Percentiles rank a stretch among this genome's conserved stretches.
Evolutionary conservation across 2,888 invertebrate genomes (phyloP).

Genomic region (Diaperis boleti): DNA sequence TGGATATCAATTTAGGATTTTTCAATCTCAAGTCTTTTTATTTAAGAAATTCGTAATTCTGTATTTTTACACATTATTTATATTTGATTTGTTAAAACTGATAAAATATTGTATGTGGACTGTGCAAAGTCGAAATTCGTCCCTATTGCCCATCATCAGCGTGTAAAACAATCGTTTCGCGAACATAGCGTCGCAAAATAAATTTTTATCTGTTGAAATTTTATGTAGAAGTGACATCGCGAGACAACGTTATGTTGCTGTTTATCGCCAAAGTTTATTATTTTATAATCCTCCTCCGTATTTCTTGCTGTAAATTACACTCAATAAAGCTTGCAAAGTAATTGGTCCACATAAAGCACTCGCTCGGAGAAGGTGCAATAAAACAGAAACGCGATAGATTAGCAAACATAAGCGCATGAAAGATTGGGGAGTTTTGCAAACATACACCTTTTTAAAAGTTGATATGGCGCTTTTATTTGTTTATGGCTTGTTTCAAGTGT

Average conservation of each 20-base stretch:
- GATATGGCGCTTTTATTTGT: slow-evolving; percentile 26
- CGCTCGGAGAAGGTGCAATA: slow-evolving; percentile 12
- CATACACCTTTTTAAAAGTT: slow-evolving; percentile 19
- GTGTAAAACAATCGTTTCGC: slow-evolving; percentile 36
- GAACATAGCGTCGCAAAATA: slow-evolving; percentile 12
- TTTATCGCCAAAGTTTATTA: slow-evolving; percentile 41
- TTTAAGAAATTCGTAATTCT: too few species aligned
- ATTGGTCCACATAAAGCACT: slow-evolving; percentile 35
- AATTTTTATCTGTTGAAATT: slow-evolving; percentile 32
- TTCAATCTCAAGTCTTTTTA: too few species aligned
- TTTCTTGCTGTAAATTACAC: slow-evolving; percentile 20
- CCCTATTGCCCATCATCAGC: slow-evolving; percentile 41
- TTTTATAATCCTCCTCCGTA: slow-evolving; percentile 40
- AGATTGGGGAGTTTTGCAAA: slow-evolving; percentile 32
- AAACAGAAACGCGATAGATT: slow-evolving; percentile 21
- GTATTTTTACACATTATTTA: too few species aligned
- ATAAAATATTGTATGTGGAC: too few species aligned
- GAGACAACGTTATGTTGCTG: slow-evolving; percentile 19
- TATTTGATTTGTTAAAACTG: too few species aligned
- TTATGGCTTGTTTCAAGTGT: slow-evolving; percentile 10
- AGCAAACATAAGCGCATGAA: slow-evolving; percentile 11
- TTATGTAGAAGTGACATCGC: slow-evolving; percentile 12
- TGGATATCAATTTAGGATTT: too few species aligned
- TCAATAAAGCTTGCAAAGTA: slow-evolving; percentile 41
- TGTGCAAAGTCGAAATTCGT: slow-evolving; percentile 20